phyloP scores from a whole-genome alignment of 2,888 invertebrate genomes.

The Seira musarum region DNA sequence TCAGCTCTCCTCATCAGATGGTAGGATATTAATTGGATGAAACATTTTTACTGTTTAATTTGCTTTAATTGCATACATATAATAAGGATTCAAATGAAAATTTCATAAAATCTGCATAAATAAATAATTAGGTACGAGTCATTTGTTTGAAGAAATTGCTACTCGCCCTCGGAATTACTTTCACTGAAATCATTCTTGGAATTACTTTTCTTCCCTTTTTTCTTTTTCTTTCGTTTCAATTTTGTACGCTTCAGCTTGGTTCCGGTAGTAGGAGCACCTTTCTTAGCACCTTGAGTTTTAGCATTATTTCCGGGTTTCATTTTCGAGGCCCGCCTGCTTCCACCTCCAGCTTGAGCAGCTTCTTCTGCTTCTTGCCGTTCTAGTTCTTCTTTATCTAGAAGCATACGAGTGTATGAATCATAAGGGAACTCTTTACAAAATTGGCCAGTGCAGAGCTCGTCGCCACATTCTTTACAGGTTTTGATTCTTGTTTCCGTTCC shows the following conservation, averaged over 20 bases:
- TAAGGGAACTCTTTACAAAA: constrained; percentile 76
- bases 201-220: constrained; percentile 49
- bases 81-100: too few relatives aligned
- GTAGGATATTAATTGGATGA: too few relatives aligned
- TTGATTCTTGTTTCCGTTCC: constrained; percentile 65
- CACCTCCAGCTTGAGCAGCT: constrained; percentile 28
- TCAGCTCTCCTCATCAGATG: too few relatives aligned
- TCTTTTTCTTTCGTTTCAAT: constrained; percentile 58
- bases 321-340: constrained; percentile 35
- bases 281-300: constrained; percentile 27
- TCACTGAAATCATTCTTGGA: constrained; percentile 46
- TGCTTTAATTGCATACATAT: too few relatives aligned
- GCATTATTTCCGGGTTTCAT: constrained; percentile 29
- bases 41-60: too few relatives aligned
- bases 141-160: too few relatives aligned
- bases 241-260: constrained; percentile 66
- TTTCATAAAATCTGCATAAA: too few relatives aligned
- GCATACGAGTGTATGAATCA: constrained; percentile 75
- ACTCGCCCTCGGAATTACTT: constrained; percentile 44
- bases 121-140: too few relatives aligned
- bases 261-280: constrained; percentile 50
- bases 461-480: constrained; percentile 84
- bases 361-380: constrained; percentile 70
- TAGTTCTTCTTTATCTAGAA: constrained; percentile 68
- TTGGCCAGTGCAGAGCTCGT: constrained; percentile 85